A percentile compares a stretch with the other conserved stretches of the same genome.
These are phyloP conservation scores for Microcebus jonahi DNA, from an alignment of 2,113 vertebrate species.

Conservation along the genomic window DNA sequence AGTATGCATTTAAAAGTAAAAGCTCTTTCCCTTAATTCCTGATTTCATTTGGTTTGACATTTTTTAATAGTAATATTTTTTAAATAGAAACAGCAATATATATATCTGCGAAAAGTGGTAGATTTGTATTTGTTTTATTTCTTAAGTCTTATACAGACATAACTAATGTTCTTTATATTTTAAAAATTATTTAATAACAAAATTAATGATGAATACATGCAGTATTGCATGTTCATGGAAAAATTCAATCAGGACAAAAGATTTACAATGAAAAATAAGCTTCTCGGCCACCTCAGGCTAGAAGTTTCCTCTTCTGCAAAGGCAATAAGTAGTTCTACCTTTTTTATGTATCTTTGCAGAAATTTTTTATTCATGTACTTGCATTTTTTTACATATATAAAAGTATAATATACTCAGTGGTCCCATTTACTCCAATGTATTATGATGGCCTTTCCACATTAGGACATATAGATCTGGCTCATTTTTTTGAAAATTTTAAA, in stretches of 20 bases:
- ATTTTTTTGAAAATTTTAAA: slow-evolving; percentile 31
- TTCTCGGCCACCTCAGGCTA: background rate
- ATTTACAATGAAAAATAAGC: slow-evolving; percentile 25
- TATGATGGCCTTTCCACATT: background rate
- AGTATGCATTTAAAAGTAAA: slow-evolving; percentile 26
- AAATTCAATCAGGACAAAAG: slow-evolving; percentile 20
- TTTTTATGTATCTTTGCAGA: background rate
- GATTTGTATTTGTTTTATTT: slow-evolving; percentile 9
- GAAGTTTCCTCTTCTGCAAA: background rate
- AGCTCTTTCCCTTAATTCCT: background rate
- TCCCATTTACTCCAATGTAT: background rate
- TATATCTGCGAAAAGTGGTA: slow-evolving; percentile 4
- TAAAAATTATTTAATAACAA: slow-evolving; percentile 10
- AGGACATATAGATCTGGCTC: background rate
- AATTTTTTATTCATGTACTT: background rate
- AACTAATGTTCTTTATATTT: background rate
- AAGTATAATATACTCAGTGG: background rate
- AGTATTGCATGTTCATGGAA: background rate
- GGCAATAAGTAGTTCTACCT: background rate
- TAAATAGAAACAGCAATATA: background rate
- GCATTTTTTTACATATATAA: background rate
- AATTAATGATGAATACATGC: background rate
- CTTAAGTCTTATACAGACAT: background rate
- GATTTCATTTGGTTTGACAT: background rate
- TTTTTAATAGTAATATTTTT: background rate